Conservation (phyloP, 2,113 vertebrate species). For the Pogonocichla stellata region DNA sequence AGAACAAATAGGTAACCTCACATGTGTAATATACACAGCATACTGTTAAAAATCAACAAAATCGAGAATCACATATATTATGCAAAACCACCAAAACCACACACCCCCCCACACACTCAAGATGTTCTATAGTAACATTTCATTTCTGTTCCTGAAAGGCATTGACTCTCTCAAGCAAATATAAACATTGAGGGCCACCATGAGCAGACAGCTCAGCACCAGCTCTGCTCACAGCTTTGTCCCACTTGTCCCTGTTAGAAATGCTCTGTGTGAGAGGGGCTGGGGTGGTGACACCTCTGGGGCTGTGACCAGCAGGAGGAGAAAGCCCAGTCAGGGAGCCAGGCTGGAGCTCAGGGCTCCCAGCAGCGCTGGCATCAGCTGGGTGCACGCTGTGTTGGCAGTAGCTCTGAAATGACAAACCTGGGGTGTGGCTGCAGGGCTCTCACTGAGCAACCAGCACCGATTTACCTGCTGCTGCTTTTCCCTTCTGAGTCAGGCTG, state of each 20-base stretch:
- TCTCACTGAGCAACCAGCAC: not conserved
- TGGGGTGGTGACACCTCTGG: not conserved
- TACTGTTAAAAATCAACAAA: not conserved
- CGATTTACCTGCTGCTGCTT: not conserved
- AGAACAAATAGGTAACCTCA: not conserved
- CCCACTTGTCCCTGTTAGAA: not conserved
- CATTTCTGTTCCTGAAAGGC: not conserved
- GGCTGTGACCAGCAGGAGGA: not conserved
- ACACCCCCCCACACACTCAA: not conserved
- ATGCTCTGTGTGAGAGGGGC: fast-evolving
- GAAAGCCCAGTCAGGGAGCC: fast-evolving
- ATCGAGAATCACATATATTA: not conserved
- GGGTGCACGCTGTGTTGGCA: not conserved
- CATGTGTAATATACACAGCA: not conserved
- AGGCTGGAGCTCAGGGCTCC: not conserved
- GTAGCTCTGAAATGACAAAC: not conserved
- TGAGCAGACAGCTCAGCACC: not conserved
- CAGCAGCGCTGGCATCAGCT: fast-evolving
- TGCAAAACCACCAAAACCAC: not conserved
- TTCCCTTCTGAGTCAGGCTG: not conserved
- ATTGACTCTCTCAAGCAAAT: not conserved
- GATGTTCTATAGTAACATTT: not conserved
- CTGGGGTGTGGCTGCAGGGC: not conserved
- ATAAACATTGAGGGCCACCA: not conserved
- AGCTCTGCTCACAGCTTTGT: not conserved